These are phyloP conservation scores for Lutjanus erythropterus DNA, from an alignment of 2,113 vertebrate genomes.

Conservation along the genomic window DNA sequence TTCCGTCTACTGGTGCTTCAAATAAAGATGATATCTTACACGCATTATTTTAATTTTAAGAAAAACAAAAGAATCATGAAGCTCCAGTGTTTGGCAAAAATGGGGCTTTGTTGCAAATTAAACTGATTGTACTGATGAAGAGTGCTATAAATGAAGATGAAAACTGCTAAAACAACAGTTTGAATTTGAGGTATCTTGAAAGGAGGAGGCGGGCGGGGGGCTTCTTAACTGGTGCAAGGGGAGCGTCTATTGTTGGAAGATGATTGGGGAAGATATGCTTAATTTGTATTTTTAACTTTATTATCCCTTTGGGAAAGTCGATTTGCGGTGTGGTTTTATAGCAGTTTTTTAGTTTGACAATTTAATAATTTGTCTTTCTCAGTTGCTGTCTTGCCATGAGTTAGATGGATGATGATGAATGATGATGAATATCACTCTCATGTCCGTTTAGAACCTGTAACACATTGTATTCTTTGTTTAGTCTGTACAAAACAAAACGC, in stretches of 20 bases:
- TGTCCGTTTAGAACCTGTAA: not conserved
- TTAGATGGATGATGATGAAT: too few relatives aligned
- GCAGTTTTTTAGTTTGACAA: not conserved
- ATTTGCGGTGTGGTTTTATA: not conserved
- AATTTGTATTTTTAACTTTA: conserved; percentile 22
- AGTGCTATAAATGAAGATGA: conserved; percentile 10
- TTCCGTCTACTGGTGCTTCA: not conserved
- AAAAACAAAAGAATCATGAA: not conserved
- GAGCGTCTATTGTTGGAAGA: not conserved
- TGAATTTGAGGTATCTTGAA: conserved; percentile 22
- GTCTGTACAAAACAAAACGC: not conserved
- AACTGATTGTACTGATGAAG: conserved; percentile 24
- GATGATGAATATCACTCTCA: not conserved
- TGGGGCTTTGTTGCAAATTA: conserved; percentile 35
- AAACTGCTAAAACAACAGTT: conserved; percentile 18
- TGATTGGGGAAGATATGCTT: conserved; percentile 8
- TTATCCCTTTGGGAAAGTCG: conserved; percentile 3
- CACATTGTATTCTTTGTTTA: not conserved
- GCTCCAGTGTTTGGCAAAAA: conserved; percentile 1
- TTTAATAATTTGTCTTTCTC: not conserved
- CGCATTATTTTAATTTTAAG: not conserved
- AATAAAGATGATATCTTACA: conserved; percentile 16
- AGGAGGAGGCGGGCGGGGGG: too few relatives aligned
- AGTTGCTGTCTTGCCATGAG: not conserved
- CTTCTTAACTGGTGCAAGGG: conserved; percentile 14